phyloP scores from a whole-genome alignment of 2,797 vertebrate species.

The Lepilemur ruficaudatus region DNA sequence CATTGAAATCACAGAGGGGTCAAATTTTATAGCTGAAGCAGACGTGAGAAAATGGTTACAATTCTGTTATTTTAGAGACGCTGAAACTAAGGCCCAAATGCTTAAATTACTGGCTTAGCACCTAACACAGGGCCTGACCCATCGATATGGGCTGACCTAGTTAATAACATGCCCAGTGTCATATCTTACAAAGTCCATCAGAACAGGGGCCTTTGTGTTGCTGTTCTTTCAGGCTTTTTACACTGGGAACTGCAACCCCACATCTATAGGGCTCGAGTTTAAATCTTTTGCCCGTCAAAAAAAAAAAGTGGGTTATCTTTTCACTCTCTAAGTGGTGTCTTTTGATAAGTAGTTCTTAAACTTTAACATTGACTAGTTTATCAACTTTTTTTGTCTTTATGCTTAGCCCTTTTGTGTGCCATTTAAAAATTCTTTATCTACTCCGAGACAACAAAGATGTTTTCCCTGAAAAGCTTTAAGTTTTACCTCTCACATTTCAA shows the following conservation, averaged over 20 bases:
- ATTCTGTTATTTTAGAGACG: not conserved
- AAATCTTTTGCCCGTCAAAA: not conserved
- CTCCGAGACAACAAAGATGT: not conserved
- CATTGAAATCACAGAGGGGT: not conserved
- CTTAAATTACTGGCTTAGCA: not conserved
- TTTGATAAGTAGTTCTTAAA: not conserved
- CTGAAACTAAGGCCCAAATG: not conserved
- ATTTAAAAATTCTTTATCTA: constrained; percentile 19
- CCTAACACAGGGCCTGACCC: not conserved
- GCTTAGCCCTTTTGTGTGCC: not conserved
- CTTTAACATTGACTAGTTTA: not conserved
- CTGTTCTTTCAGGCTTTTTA: not conserved
- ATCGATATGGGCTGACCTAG: not conserved
- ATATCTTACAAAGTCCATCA: not conserved
- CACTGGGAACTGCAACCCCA: not conserved
- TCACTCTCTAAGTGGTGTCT: not conserved
- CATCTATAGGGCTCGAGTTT: not conserved
- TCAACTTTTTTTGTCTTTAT: not conserved
- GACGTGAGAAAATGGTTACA: not conserved
- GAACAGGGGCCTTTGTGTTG: not conserved
- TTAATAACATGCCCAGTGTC: not conserved
- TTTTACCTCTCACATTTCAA: not conserved
- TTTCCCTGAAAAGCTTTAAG: not conserved
- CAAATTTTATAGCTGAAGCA: not conserved
- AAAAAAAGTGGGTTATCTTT: not conserved